Conservation (phyloP, 1,140 invertebrate species). For the Bacillus rossius region DNA sequence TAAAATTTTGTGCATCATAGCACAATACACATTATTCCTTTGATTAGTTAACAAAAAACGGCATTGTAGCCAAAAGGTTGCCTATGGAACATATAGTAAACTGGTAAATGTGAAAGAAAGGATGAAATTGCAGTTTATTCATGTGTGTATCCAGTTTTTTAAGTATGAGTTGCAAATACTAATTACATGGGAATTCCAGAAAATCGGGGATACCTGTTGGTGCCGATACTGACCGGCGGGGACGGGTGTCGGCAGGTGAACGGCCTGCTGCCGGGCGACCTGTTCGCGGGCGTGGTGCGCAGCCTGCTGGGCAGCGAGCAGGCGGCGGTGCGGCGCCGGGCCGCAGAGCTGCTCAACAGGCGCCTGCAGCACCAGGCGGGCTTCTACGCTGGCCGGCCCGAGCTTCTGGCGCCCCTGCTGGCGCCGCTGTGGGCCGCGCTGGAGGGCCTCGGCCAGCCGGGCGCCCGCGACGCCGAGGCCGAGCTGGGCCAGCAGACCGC, state of each 20-base stretch:
- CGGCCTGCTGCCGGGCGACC: conserved; percentile 63
- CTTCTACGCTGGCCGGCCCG: conserved; percentile 42
- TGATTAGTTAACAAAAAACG: no score
- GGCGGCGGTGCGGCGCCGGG: conserved; percentile 64
- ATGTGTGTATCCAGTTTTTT: no score
- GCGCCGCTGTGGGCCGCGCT: conserved; percentile 57
- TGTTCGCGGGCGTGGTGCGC: conserved; percentile 71
- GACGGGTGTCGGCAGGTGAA: conserved; percentile 56
- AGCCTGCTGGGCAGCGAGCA: conserved; percentile 63
- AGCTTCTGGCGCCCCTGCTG: conserved; percentile 45
- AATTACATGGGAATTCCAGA: no score
- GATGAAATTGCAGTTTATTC: no score
- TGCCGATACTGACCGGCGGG: no score
- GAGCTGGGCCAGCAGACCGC: conserved; percentile 73
- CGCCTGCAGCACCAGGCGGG: conserved; percentile 65
- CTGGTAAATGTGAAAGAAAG: no score
- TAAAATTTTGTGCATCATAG: no score
- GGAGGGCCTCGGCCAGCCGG: conserved; percentile 48
- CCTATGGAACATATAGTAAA: no score
- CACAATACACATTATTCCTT: no score
- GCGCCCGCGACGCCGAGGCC: conserved; percentile 42
- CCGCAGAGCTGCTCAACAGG: conserved; percentile 75
- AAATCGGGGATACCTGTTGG: no score
- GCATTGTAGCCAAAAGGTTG: no score
- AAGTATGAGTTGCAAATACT: no score